Conservation (phyloP, 2,797 vertebrate species). For the Neoniphon sammara region DNA sequence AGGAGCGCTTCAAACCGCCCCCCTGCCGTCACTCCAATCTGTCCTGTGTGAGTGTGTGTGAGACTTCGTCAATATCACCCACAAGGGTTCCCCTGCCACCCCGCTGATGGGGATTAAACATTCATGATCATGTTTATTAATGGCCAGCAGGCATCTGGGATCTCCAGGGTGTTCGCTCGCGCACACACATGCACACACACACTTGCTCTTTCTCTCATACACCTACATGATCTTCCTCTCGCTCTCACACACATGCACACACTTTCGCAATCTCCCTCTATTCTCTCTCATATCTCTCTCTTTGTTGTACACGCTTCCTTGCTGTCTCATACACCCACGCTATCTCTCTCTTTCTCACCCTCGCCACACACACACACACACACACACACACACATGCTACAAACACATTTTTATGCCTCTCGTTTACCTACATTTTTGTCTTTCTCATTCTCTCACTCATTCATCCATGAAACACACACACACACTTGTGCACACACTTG, state of each 20-base stretch:
- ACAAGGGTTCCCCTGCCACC: slow-evolving; percentile 65
- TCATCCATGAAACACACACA: background rate
- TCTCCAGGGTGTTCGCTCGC: slow-evolving; percentile 56
- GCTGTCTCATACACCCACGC: slow-evolving; percentile 2
- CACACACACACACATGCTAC: slow-evolving; percentile 10
- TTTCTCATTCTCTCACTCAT: background rate
- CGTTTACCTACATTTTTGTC: background rate
- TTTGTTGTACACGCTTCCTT: background rate
- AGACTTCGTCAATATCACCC: slow-evolving; percentile 65
- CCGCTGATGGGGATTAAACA: slow-evolving; percentile 79
- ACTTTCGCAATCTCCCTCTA: too few species aligned
- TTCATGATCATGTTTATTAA: slow-evolving; percentile 87
- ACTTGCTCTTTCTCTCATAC: slow-evolving; percentile 6
- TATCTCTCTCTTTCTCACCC: slow-evolving; percentile 3
- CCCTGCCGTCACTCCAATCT: slow-evolving; percentile 69
- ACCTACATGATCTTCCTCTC: background rate
- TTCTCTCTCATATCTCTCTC: slow-evolving; percentile 15
- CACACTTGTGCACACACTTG: slow-evolving; percentile 25
- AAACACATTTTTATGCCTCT: background rate
- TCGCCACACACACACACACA: background rate
- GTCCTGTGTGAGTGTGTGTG: slow-evolving; percentile 37
- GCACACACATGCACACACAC: slow-evolving; percentile 20
- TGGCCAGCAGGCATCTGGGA: slow-evolving; percentile 77
- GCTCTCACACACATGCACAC: background rate
- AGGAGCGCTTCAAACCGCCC: slow-evolving; percentile 33